Conservation (phyloP, 1,140 invertebrate genomes). For the Lepidurus arcticus region DNA sequence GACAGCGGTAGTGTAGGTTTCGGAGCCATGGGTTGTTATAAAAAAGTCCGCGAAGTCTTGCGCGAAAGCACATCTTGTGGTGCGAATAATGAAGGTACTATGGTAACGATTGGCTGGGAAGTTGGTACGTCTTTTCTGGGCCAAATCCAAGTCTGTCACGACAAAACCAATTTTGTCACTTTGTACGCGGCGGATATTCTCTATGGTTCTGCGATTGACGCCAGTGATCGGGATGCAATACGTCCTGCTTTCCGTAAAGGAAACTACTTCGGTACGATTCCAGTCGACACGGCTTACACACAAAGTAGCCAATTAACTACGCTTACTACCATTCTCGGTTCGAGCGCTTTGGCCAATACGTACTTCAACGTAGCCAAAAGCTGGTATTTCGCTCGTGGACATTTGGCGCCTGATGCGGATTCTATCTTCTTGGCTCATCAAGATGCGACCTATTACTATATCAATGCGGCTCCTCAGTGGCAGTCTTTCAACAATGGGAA, state of each 20-base stretch:
- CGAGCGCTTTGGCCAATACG: neutral
- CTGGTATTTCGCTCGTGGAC: constrained; percentile 39
- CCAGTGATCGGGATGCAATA: constrained; percentile 26
- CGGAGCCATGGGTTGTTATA: constrained; percentile 24
- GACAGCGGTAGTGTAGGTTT: neutral
- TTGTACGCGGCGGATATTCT: constrained; percentile 27
- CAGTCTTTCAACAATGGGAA: constrained; percentile 41
- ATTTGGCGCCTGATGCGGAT: constrained; percentile 40
- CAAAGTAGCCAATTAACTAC: constrained; percentile 22
- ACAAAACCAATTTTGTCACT: constrained; percentile 25
- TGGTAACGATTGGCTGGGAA: constrained; percentile 32
- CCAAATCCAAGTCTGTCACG: constrained; percentile 33
- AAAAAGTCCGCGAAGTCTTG: constrained; percentile 23
- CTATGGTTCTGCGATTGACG: constrained; percentile 28
- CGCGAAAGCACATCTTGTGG: constrained; percentile 30
- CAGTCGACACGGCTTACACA: constrained; percentile 25
- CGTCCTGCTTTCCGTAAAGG: constrained; percentile 33
- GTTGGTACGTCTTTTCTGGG: constrained; percentile 25
- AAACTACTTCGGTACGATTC: constrained; percentile 26
- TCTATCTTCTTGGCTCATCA: constrained; percentile 38
- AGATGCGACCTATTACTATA: constrained; percentile 40
- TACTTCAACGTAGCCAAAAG: constrained; percentile 31
- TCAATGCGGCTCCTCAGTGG: constrained; percentile 40
- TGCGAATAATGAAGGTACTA: neutral
- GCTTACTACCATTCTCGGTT: constrained; percentile 26